Conservation (phyloP, 2,797 vertebrate genomes). For the Halcyon leucocephala region DNA sequence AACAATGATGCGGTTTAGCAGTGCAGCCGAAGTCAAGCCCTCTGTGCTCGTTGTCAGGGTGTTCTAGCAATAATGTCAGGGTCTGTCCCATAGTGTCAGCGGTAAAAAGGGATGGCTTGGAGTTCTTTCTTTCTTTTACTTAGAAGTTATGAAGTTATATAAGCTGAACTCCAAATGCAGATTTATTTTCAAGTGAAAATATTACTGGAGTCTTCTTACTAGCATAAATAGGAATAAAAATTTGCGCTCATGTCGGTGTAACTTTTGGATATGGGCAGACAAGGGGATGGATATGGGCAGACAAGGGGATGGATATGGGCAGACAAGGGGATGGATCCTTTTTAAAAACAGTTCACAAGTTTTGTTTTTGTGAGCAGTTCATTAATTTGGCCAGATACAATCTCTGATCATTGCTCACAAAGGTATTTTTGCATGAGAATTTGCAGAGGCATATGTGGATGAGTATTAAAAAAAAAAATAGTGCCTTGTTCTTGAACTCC, state of each 20-base stretch:
- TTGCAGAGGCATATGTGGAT: not conserved
- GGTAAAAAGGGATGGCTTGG: not conserved
- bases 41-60: fast-evolving
- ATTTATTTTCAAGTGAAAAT: not conserved
- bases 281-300: not conserved
- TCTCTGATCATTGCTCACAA: not conserved
- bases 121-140: not conserved
- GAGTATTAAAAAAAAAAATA: not conserved
- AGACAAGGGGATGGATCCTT: not conserved
- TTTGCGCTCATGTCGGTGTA: not conserved
- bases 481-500: not conserved
- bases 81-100: no score
- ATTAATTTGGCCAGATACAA: not conserved
- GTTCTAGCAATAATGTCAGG: not conserved
- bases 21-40: not conserved
- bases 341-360: not conserved
- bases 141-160: not conserved
- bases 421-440: not conserved
- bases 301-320: not conserved
- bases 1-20: not conserved
- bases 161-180: not conserved
- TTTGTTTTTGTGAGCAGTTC: not conserved
- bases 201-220: not conserved
- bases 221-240: not conserved
- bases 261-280: not conserved